A percentile compares a stretch with the other conserved stretches of the same genome.
These are phyloP conservation scores for Cygnus olor DNA, from an alignment of 2,797 vertebrate genomes.

Conservation along the genomic window DNA sequence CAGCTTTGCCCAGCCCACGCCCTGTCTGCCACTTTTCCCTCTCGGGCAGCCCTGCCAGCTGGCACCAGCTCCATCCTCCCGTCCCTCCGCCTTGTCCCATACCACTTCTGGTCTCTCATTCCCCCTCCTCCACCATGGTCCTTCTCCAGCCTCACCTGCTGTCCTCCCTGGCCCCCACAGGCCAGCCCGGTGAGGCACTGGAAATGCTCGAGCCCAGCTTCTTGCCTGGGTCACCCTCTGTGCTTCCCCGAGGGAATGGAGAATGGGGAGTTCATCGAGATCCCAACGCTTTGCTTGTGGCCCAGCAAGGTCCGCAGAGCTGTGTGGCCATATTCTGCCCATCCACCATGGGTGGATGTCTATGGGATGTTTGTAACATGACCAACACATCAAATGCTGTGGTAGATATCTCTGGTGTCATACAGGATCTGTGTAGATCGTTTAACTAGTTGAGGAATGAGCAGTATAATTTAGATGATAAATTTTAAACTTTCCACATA, in stretches of 20 bases:
- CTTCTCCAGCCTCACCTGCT: neutral
- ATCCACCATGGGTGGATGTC: neutral
- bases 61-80: neutral
- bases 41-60: neutral
- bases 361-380: neutral
- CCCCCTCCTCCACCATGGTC: neutral
- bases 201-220: accelerated
- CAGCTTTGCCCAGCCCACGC: neutral
- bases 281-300: neutral
- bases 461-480: neutral
- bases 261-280: neutral
- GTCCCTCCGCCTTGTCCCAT: neutral
- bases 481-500: neutral
- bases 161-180: neutral
- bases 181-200: neutral
- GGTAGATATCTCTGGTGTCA: neutral
- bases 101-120: accelerated
- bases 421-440: neutral
- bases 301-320: neutral
- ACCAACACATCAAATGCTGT: neutral
- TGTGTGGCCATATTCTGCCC: neutral
- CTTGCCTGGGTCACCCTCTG: neutral
- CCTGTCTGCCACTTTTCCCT: neutral
- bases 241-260: neutral
- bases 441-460: neutral